Conservation (phyloP, 2,797 vertebrate species). For the Rousettus madagascariensis region DNA sequence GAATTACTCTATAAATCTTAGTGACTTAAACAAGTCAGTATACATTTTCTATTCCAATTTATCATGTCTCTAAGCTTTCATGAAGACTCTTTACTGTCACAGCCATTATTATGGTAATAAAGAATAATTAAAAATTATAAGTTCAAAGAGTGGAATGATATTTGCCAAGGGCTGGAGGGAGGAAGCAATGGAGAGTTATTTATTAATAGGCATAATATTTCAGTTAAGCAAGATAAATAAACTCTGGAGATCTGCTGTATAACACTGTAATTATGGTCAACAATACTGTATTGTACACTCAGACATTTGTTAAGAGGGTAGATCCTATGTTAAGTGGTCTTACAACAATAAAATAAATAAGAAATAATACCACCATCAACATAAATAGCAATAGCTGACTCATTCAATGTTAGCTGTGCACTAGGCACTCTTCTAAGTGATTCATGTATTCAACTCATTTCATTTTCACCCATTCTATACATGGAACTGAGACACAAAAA, state of each 20-base stretch:
- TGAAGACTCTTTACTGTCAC: not conserved
- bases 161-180: not conserved
- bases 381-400: not conserved
- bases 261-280: not conserved
- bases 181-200: not conserved
- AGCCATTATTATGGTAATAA: not conserved
- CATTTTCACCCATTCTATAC: not conserved
- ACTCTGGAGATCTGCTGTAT: not conserved
- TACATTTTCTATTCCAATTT: not conserved
- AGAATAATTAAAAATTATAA: not conserved
- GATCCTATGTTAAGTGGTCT: not conserved
- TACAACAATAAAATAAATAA: not conserved
- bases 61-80: not conserved
- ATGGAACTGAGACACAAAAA: not conserved
- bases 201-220: not conserved
- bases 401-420: not conserved
- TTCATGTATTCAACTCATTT: not conserved
- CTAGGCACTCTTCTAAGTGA: not conserved
- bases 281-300: not conserved
- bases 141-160: not conserved
- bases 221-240: not conserved
- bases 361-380: not conserved
- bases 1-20: not conserved
- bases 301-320: not conserved
- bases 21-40: constrained; percentile 16